Base-by-base conservation (phyloP, 92 coral and sea anemone genomes). In the Parazoanthus darwini region DNA sequence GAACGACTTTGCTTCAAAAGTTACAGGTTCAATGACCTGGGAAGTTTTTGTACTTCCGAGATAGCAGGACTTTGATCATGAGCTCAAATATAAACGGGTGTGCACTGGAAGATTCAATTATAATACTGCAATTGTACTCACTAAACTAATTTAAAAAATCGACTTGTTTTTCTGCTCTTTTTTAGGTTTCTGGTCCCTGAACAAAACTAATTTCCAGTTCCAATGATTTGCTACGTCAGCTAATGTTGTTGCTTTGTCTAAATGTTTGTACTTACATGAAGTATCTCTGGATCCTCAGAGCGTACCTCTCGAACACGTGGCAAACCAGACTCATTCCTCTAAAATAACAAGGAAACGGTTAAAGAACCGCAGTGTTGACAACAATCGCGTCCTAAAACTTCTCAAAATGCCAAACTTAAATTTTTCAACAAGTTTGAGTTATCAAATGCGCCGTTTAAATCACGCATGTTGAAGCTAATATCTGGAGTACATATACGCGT, bases 301-400 rank as follows among this genome's bases (percentile, higher is more conserved):
- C 70, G 86, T 65, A 82, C 25, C 70, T 66, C 74, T 63, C 86
- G 39, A 23, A 82, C 86, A 66, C 86, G 86, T 42, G 86, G 86
- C 22, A 82, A 66, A 50, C 77, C 86, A 23, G 63, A 65, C 76
- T 66, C 77, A 39, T 82, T 82, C 8, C 23, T 39, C 86, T 82
- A 65, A 23, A 82, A 42, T 22, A 56, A 46, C 26, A 23, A 42
- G 33, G 6, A 80, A 58, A 56, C 35, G 29, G 42, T 20, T 20
- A 63, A 63, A 79, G 35, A 10, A 79, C 51, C 35, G 1, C 82
- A 10, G 20, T 25, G 7, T 50, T 44, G 15, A 77, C 25, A 39
- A 44, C 70, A 63, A 63, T 63, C 70, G 16, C 1, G 70, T 18
- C n/a, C 26, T 63, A 9, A 63, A 63, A 18, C 8, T 63, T 63